Evolutionary conservation across 2,113 vertebrate genomes (phyloP).

Genomic region (Oryzias melastigma): DNA sequence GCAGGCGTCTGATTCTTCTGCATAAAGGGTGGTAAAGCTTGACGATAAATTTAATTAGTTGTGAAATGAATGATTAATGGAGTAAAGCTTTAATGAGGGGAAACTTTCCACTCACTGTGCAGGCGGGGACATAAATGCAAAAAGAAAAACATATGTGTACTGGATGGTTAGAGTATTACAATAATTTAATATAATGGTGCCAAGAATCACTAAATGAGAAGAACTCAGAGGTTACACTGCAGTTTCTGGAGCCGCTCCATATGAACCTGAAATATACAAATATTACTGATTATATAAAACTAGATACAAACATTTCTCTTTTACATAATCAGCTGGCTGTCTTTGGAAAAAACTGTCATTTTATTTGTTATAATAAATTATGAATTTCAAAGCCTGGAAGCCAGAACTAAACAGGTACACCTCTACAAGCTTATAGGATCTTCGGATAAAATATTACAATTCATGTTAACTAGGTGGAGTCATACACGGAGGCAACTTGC

Average conservation of each 20-base stretch:
- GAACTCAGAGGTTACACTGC: no score
- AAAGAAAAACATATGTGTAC: slow-evolving; percentile 7
- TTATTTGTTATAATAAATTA: no score
- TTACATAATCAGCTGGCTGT: background rate
- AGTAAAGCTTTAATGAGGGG: background rate
- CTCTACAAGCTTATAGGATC: no score
- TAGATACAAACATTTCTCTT: slow-evolving; percentile 1
- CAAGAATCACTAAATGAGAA: slow-evolving; percentile 40
- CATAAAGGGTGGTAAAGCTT: slow-evolving; percentile 13
- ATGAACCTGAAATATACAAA: slow-evolving; percentile 11
- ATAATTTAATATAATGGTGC: slow-evolving; percentile 17
- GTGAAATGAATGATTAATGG: slow-evolving; percentile 30
- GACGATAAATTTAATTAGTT: slow-evolving; percentile 18
- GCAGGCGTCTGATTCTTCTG: no score
- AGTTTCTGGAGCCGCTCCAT: slow-evolving; percentile 26
- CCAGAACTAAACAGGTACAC: no score
- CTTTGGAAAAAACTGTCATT: no score
- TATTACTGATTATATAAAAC: slow-evolving; percentile 9
- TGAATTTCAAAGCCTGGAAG: no score
- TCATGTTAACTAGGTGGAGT: no score
- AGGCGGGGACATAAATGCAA: slow-evolving; percentile 8
- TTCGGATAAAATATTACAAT: no score
- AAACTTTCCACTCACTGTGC: slow-evolving; percentile 3
- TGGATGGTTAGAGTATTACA: background rate
- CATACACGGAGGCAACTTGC: no score